These are phyloP conservation scores for Eupithecia dodoneata DNA, from an alignment of 2,888 invertebrate genomes.

Conservation along the genomic window DNA sequence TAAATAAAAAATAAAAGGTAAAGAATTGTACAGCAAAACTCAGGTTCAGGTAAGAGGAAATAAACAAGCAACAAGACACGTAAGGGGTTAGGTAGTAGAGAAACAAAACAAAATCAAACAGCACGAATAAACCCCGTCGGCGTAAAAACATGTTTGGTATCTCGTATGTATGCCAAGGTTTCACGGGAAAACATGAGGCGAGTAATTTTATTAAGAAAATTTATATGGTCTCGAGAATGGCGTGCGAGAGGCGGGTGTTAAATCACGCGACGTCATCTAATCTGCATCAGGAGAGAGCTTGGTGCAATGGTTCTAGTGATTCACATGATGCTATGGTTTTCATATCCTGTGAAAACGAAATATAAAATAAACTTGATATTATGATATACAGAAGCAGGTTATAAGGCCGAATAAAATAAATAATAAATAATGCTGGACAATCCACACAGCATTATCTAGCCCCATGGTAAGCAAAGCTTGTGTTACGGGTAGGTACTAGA, in stretches of 20 bases:
- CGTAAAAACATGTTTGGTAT: conserved; percentile 16
- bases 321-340: not conserved
- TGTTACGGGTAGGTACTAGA: too few species aligned
- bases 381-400: not conserved
- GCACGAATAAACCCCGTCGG: conserved; percentile 2
- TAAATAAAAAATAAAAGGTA: too few species aligned
- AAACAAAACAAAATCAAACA: conserved; percentile 16
- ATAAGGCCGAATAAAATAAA: not conserved
- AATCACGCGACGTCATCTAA: conserved; percentile 37
- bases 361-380: not conserved
- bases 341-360: not conserved
- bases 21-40: too few species aligned
- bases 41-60: not conserved
- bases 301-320: not conserved
- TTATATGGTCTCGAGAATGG: conserved; percentile 26
- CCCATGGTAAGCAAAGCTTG: too few species aligned
- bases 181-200: conserved; percentile 41
- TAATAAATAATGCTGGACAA: too few species aligned
- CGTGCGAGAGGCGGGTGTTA: conserved; percentile 36
- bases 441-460: too few species aligned
- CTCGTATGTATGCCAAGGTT: conserved; percentile 17
- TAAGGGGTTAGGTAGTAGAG: not conserved
- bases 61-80: not conserved
- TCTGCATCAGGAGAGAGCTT: not conserved
- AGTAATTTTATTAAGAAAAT: conserved; percentile 49